Evolutionary conservation across 2,113 vertebrate species (phyloP).

Genomic region (Microtus montanus): DNA sequence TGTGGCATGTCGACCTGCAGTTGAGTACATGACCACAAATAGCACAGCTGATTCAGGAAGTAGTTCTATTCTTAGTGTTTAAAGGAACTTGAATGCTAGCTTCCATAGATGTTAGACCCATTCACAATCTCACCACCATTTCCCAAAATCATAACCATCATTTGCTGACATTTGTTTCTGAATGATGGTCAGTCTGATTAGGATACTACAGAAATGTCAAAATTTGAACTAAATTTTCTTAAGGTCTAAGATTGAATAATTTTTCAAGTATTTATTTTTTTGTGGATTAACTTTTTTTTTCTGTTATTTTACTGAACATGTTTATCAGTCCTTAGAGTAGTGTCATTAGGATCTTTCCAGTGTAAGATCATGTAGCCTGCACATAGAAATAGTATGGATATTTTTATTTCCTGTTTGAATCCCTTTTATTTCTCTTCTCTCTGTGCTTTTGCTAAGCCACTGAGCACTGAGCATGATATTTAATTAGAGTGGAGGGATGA

Average conservation of each 20-base stretch:
- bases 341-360: too few relatives aligned
- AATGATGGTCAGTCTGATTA: not conserved
- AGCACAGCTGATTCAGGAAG: not conserved
- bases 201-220: not conserved
- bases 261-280: not conserved
- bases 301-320: not conserved
- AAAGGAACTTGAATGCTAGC: not conserved
- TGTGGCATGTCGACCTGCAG: not conserved
- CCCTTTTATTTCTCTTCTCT: not conserved
- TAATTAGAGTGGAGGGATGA: not conserved
- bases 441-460: not conserved
- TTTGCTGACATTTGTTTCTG: not conserved
- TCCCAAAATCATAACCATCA: not conserved
- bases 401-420: not conserved
- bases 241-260: not conserved
- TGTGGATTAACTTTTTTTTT: not conserved
- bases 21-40: not conserved
- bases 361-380: too few relatives aligned
- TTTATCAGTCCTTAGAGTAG: too few relatives aligned
- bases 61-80: not conserved
- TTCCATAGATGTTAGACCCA: not conserved
- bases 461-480: not conserved
- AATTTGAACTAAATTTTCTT: not conserved
- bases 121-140: not conserved
- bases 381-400: too few relatives aligned